A percentile compares a stretch with the other conserved stretches of the same genome.
These are phyloP conservation scores for Platyrinchus mystaceus DNA, from an alignment of 2,797 vertebrate species.

Conservation along the genomic window DNA sequence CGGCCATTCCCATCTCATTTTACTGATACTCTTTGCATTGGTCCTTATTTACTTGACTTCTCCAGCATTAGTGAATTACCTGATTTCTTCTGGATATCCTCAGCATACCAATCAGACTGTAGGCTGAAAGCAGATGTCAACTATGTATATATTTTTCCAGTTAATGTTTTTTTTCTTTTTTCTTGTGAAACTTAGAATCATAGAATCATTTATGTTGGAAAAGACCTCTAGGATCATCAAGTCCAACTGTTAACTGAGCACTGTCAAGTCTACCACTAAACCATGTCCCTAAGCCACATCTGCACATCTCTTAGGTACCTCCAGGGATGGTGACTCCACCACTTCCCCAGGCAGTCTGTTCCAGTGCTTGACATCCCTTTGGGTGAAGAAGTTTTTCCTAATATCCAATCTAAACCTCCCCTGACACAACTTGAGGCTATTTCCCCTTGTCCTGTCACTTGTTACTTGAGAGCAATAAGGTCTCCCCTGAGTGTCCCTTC, in stretches of 20 bases:
- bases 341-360: background rate
- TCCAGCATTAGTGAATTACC: background rate
- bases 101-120: background rate
- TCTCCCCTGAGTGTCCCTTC: no score
- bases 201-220: background rate
- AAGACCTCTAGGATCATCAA: background rate
- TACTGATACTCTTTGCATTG: background rate
- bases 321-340: background rate
- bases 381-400: background rate
- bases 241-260: background rate
- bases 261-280: background rate
- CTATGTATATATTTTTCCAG: background rate
- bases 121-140: background rate
- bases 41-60: background rate
- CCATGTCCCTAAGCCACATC: background rate
- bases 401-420: background rate
- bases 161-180: background rate
- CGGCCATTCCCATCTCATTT: background rate
- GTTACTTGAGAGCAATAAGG: background rate
- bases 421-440: background rate
- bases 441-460: background rate
- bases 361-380: background rate
- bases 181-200: background rate
- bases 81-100: background rate
- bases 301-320: background rate